A percentile compares a stretch with the other conserved stretches of the same genome.
Evolutionary conservation across 1,140 invertebrate genomes (phyloP).

Genomic region (Aphelinus certus): DNA sequence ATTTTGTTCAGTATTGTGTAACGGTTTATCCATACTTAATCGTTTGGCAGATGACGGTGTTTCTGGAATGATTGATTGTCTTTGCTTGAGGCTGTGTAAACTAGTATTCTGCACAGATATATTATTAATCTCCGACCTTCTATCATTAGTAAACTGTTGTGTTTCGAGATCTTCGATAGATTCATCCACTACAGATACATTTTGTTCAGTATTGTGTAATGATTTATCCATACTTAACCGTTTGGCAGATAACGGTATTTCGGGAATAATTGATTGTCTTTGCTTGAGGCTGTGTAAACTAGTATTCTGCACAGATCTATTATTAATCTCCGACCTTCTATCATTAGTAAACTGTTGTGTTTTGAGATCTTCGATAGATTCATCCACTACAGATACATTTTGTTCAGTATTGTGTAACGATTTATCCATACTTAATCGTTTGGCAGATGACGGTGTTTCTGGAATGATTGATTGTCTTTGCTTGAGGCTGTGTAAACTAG

Average conservation of each 20-base stretch:
- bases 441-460: slow-evolving; percentile 12
- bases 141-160: neutral
- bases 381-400: no score
- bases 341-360: neutral
- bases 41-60: neutral
- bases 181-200: neutral
- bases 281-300: no score
- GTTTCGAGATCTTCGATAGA: slow-evolving; percentile 14
- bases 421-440: no score
- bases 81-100: neutral
- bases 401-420: neutral
- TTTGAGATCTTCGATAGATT: slow-evolving; percentile 9
- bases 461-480: neutral
- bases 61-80: neutral
- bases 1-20: neutral
- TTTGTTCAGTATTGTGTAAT: neutral
- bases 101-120: neutral
- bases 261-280: neutral
- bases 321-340: neutral
- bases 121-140: neutral
- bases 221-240: no score
- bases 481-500: no score
- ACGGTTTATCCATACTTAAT: no score
- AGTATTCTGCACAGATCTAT: neutral
- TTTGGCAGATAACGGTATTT: neutral